These are phyloP conservation scores for Homalodisca vitripennis DNA, from an alignment of 1,140 invertebrate species.

Conservation along the genomic window DNA sequence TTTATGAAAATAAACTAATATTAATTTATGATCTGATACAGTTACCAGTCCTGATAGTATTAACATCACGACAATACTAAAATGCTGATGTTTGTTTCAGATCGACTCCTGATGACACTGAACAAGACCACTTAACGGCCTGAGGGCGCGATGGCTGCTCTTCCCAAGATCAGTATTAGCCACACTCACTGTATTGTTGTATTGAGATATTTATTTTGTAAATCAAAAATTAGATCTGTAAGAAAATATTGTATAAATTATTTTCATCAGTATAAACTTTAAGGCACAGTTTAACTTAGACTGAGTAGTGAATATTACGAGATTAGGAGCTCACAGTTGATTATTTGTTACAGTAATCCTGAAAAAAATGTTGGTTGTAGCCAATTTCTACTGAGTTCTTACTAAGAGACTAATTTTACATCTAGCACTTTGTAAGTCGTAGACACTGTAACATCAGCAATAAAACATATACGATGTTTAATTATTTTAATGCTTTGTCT, in stretches of 20 bases:
- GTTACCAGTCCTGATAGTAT: neutral
- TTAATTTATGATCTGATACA: neutral
- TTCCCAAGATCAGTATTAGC: slow-evolving; percentile 10
- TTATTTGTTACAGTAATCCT: neutral
- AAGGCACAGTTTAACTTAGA: neutral
- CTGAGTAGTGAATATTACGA: neutral
- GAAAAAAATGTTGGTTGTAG: neutral
- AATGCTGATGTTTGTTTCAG: neutral
- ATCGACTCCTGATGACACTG: neutral
- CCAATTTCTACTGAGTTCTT: neutral
- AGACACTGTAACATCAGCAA: no score
- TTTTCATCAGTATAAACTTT: neutral
- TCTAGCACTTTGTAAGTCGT: neutral
- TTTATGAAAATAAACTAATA: neutral
- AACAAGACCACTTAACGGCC: neutral
- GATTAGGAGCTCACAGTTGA: neutral
- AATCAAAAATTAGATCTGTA: slow-evolving; percentile 18
- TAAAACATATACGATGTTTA: no score
- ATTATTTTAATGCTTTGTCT: neutral
- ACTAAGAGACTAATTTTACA: neutral
- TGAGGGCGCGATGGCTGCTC: neutral
- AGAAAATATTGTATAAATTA: neutral
- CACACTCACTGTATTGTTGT: neutral
- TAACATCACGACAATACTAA: neutral
- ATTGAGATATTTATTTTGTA: slow-evolving; percentile 16